Evolutionary conservation across 2,888 invertebrate genomes (phyloP).

Genomic region (Gibbula magus): DNA sequence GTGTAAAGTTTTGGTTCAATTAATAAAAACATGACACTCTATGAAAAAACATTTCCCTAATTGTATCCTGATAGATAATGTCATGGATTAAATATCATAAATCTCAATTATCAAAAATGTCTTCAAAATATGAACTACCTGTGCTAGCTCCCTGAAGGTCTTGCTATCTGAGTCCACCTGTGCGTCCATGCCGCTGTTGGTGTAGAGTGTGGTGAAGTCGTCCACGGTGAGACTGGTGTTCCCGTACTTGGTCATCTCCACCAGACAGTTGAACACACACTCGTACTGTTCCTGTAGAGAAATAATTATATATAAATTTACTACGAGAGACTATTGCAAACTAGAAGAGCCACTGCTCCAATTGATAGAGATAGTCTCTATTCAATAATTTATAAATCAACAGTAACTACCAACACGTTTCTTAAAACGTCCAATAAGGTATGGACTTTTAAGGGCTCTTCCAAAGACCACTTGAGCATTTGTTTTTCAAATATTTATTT

Average conservation of each 20-base stretch:
- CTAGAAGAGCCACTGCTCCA: no score
- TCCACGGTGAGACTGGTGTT: neutral
- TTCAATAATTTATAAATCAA: no score
- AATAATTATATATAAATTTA: neutral
- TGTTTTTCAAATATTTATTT: no score
- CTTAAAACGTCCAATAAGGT: no score
- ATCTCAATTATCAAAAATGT: no score
- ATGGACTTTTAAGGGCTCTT: neutral
- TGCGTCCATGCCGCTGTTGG: neutral
- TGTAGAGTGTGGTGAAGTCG: neutral
- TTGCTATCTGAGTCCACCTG: neutral
- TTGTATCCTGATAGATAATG: no score
- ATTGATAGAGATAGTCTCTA: no score
- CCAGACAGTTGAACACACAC: conserved; percentile 3
- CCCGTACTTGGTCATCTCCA: neutral
- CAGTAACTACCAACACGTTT: no score
- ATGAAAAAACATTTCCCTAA: no score
- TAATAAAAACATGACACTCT: neutral
- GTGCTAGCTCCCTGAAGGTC: neutral
- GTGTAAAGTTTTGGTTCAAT: neutral
- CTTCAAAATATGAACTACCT: neutral
- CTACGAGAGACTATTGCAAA: no score
- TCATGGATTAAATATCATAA: no score
- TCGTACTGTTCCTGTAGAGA: neutral
- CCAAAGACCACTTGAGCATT: no score